phyloP scores from a whole-genome alignment of 2,888 invertebrate genomes.

The Spisula subtruncata region DNA sequence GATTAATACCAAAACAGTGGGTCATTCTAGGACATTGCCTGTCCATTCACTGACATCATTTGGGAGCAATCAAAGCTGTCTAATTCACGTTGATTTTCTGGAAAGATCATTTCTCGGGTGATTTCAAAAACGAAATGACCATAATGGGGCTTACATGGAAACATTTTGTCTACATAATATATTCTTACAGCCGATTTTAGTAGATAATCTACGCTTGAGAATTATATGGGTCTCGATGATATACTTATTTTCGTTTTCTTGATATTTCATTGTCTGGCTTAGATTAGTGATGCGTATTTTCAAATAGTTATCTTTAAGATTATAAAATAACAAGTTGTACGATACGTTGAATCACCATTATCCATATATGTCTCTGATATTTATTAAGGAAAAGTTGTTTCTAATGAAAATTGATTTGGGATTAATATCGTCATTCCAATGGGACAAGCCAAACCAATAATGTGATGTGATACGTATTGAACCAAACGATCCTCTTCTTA shows the following conservation, averaged over 20 bases:
- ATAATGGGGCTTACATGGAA: neutral
- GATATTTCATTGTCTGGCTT: no score
- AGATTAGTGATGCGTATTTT: no score
- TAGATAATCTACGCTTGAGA: neutral
- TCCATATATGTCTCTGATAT: no score
- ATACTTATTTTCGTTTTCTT: neutral
- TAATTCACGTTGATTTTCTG: neutral
- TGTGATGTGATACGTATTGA: no score
- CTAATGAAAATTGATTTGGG: no score
- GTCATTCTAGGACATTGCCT: neutral
- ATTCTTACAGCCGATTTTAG: neutral
- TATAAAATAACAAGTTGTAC: no score
- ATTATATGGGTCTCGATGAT: neutral
- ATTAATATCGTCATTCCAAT: no score
- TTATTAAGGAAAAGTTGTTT: no score
- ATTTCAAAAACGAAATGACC: neutral
- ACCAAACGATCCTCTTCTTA: no score
- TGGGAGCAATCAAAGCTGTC: neutral
- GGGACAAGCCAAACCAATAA: no score
- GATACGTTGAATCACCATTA: no score
- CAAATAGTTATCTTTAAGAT: no score
- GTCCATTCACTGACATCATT: constrained; percentile 11
- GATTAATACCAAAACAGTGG: neutral
- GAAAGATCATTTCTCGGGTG: neutral
- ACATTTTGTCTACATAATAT: neutral